Evolutionary conservation across 2,888 invertebrate genomes (phyloP), one percentile per base, ranked within the genome.

Genomic region (Epinotia brunnichana): DNA sequence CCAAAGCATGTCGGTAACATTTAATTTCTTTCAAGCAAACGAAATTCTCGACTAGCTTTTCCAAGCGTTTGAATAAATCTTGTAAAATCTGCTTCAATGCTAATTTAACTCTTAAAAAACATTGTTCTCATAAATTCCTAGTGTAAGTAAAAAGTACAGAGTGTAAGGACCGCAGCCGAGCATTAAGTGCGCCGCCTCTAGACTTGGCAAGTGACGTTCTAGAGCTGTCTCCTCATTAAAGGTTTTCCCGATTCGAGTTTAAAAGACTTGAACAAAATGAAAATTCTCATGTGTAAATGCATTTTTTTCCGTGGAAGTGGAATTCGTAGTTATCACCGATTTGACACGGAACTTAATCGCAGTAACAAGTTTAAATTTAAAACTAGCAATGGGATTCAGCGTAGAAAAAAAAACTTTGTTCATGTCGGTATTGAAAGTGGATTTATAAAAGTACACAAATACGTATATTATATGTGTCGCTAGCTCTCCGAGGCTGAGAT

Each of bases 201-300:
- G 57, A 59, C 67, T 67, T 29, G 24, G 5, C 44, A 68, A 48
- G 67, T 39, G 51, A 53, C 2, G 13, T 19, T 54, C 41, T 77
- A 78, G 77, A 77, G 72, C 51, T 72, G 68, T 24, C 56, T 57
- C 48, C 53, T 62, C 60, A 62, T 67, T 71, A 67, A 54, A 35
- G 56, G 2, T 7, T 53, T 35, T n/a, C 11, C 39, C 0, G 35
- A 15, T 29, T 10, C 29, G 17, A 35, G 10, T 39, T 2, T 5
- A 48, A n/a, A n/a, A 48, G 7, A 48, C 9, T 35, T 9, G 35
- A 5, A n/a, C n/a, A 48, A 5, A 48, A 48, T 15, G 5, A 5
- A n/a, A n/a, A 15, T 48, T 11, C 4, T n/a, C 1, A 48, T n/a
- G n/a, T 48, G n/a, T 48, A 5, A n/a, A 0, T 48, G 4, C 3